Percentiles rank a stretch among this genome's conserved stretches.
phyloP scores from a whole-genome alignment of 2,113 vertebrate species.

The Conger conger region DNA sequence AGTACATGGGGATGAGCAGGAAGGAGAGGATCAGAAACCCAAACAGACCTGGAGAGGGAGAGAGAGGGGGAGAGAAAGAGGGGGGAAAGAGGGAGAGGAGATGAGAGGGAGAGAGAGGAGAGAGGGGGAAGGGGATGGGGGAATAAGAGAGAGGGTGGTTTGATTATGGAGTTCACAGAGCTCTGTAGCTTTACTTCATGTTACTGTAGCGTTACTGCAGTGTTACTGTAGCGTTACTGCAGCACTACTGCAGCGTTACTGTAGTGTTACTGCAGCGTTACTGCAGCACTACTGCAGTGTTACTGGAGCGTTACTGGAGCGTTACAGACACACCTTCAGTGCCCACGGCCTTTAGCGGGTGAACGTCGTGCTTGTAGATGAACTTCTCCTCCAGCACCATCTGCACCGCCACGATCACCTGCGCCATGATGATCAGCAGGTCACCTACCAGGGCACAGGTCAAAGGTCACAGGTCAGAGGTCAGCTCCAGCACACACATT shows the following conservation, averaged over 20 bases:
- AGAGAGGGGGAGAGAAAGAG: no score
- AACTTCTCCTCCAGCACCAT: conserved; percentile 98
- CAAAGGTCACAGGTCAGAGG: neutral
- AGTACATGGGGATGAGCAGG: conserved; percentile 89
- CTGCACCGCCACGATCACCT: conserved; percentile 84
- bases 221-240: no score
- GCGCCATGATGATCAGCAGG: conserved; percentile 89
- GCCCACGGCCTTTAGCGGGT: conserved; percentile 86
- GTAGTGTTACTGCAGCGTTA: no score
- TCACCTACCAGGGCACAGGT: conserved; percentile 84
- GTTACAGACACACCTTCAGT: conserved; percentile 75
- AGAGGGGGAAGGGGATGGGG: neutral
- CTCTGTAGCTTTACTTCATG: no score
- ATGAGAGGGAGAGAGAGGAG: conserved; percentile 81
- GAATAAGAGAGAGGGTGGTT: no score
- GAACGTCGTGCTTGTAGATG: conserved; percentile 86
- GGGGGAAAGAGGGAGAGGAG: no score
- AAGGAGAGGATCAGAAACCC: conserved; percentile 84
- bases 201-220: no score
- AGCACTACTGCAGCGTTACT: no score
- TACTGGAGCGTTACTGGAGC: no score
- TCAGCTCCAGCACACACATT: neutral
- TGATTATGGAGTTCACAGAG: no score
- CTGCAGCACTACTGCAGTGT: no score
- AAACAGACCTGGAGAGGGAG: conserved; percentile 77